These are phyloP conservation scores for Reinhardtius hippoglossoides DNA, from an alignment of 2,113 vertebrate genomes.

Conservation along the genomic window DNA sequence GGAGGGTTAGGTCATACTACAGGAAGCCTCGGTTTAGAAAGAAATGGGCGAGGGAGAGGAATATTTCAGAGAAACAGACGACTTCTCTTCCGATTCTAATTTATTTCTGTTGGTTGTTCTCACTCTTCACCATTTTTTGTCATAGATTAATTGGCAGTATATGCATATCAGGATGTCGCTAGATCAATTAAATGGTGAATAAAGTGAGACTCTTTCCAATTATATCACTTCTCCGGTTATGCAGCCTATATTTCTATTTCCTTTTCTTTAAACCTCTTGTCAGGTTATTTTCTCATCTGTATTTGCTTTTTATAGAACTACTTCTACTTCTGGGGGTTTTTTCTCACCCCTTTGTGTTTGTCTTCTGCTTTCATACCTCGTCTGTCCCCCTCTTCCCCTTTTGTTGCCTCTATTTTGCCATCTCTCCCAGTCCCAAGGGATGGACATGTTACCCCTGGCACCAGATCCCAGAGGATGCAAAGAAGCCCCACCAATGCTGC, in stretches of 20 bases:
- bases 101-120: too few species aligned
- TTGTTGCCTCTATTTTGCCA: conserved; percentile 53
- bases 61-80: conserved; percentile 12
- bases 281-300: background rate
- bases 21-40: conserved; percentile 48
- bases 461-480: conserved; percentile 66
- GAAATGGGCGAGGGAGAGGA: conserved; percentile 19
- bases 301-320: background rate
- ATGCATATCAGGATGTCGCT: background rate
- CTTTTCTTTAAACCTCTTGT: background rate
- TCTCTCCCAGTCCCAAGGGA: conserved; percentile 63
- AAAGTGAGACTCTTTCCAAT: background rate
- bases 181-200: background rate
- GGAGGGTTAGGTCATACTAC: conserved; percentile 55
- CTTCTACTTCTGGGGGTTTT: background rate
- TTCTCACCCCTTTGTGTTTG: conserved; percentile 16
- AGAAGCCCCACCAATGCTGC: conserved; percentile 41
- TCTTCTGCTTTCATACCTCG: conserved; percentile 24
- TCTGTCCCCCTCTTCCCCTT: conserved; percentile 22
- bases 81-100: background rate
- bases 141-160: background rate
- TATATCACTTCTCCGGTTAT: background rate
- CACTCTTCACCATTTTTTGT: background rate
- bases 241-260: background rate
- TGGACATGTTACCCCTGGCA: conserved; percentile 60